Evolutionary conservation across 2,888 invertebrate species (phyloP), one percentile per base, ranked within the genome.

Genomic region (Cylloceria caligata): DNA sequence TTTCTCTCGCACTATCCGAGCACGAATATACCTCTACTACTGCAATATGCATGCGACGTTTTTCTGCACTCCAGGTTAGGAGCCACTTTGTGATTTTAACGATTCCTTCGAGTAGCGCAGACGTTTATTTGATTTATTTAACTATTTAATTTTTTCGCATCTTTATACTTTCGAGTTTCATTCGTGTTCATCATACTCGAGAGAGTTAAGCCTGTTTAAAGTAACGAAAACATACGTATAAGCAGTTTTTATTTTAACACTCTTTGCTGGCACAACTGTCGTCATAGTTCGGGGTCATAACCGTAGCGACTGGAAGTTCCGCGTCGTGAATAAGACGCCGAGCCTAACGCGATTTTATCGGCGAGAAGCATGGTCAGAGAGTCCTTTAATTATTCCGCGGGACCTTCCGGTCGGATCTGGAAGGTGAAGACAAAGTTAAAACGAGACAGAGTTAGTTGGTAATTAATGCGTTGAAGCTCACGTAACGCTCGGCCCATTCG

Each of bases 391-490:
- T 77, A 68, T 81, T 68, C 77, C 72, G 52, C 36, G 52, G 73
- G 49, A 74, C 67, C 80, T 60, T 68, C 73, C 62, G 76, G 60
- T 27, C 67, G 67, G 47, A 67, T 47, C 52, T 55, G 72, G 16
- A 68, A 47, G 60, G 47, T 39, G 42, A 19, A 47, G 21, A 27
- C 45, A 36, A 19, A 65, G 69, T 19, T 45, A 39, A 65, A 75
- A 42, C 13, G 27, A 45, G 57, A 49, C 60, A n/a, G 19, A 60
- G 52, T 13, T 19, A 21, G 27, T 65, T 39, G 52, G 73, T 81
- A 81, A 81, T 81, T 81, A 77, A 81, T 81, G 67, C 68, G 77
- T 73, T 68, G 55, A 81, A 77, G 68, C 73, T 81, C 27, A 72
- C 81, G 72, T 81, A 68, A 73, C 77, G 67, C 55, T 49, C 55